These are phyloP conservation scores for Oreochromis spilurus DNA, from an alignment of 2,113 vertebrate species.

Conservation along the genomic window DNA sequence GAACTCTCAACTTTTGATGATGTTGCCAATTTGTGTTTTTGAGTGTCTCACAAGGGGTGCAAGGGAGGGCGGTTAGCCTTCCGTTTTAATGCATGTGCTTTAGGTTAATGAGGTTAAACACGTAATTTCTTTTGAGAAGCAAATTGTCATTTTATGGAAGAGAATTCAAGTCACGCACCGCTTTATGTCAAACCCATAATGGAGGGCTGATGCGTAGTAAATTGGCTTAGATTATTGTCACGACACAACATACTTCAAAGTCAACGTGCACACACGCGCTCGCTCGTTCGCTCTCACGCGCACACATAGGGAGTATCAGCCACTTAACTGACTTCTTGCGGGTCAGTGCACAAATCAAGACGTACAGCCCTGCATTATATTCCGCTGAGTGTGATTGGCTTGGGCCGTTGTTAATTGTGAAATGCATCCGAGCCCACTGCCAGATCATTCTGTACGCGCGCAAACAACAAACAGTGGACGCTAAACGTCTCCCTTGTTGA, in stretches of 20 bases:
- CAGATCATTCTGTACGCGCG: conserved; percentile 6
- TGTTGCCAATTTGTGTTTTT: conserved; percentile 35
- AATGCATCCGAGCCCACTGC: conserved; percentile 33
- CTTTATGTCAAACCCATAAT: conserved; percentile 67
- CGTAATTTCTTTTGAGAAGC: conserved; percentile 53
- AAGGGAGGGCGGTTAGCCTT: conserved; percentile 8
- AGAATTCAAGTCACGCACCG: conserved; percentile 60
- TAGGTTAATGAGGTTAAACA: conserved; percentile 72
- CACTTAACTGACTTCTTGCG: conserved; percentile 63
- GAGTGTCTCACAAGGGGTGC: not conserved
- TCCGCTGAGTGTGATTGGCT: conserved; percentile 44
- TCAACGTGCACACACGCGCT: conserved; percentile 7
- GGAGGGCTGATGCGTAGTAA: conserved; percentile 63
- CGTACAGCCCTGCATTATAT: conserved; percentile 49
- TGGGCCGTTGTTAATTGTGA: conserved; percentile 43
- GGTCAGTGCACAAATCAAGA: conserved; percentile 74
- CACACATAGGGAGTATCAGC: conserved; percentile 42
- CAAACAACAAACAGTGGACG: conserved; percentile 16
- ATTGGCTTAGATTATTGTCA: conserved; percentile 70
- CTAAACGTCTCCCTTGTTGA: conserved; percentile 37
- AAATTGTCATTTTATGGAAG: conserved; percentile 56
- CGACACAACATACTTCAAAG: conserved; percentile 64
- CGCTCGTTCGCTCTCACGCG: not conserved
- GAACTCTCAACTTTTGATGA: conserved; percentile 52
- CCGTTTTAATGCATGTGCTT: conserved; percentile 44